Evolutionary conservation across 2,888 invertebrate genomes (phyloP).

Genomic region (Neoaliturus tenellus): DNA sequence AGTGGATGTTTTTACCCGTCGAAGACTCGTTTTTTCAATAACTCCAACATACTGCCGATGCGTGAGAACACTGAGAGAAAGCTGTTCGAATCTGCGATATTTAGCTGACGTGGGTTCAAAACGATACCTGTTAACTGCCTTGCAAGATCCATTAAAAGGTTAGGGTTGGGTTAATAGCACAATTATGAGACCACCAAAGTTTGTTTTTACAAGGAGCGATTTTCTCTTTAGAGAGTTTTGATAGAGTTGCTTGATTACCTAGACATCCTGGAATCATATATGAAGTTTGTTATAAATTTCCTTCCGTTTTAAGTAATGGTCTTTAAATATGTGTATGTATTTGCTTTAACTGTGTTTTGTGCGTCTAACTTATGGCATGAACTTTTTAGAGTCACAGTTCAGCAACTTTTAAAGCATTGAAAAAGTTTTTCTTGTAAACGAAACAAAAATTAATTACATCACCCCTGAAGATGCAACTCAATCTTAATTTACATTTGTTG

Average conservation of each 20-base stretch:
- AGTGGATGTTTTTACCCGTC: background rate
- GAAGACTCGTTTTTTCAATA: background rate
- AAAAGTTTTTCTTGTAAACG: too few relatives aligned
- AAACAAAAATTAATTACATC: too few relatives aligned
- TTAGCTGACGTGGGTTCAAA: background rate
- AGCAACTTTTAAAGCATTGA: too few relatives aligned
- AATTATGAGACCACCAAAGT: conserved; percentile 14
- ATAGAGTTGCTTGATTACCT: background rate
- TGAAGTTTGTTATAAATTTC: too few relatives aligned
- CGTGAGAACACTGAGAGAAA: conserved; percentile 1
- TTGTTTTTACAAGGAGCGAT: background rate
- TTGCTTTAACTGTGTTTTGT: too few relatives aligned
- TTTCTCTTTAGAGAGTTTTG: background rate
- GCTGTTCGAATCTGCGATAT: background rate
- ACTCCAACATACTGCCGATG: background rate
- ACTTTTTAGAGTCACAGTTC: too few relatives aligned
- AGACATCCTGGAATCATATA: too few relatives aligned
- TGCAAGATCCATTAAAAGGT: background rate
- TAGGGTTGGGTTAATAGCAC: background rate
- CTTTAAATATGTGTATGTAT: too few relatives aligned
- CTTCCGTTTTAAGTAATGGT: too few relatives aligned
- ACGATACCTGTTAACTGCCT: conserved; percentile 4
- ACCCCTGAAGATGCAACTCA: too few relatives aligned
- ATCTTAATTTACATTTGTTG: too few relatives aligned
- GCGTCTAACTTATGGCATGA: too few relatives aligned